Evolutionary conservation across 2,797 vertebrate genomes (phyloP).

Genomic region (Brachyalestes nurse): DNA sequence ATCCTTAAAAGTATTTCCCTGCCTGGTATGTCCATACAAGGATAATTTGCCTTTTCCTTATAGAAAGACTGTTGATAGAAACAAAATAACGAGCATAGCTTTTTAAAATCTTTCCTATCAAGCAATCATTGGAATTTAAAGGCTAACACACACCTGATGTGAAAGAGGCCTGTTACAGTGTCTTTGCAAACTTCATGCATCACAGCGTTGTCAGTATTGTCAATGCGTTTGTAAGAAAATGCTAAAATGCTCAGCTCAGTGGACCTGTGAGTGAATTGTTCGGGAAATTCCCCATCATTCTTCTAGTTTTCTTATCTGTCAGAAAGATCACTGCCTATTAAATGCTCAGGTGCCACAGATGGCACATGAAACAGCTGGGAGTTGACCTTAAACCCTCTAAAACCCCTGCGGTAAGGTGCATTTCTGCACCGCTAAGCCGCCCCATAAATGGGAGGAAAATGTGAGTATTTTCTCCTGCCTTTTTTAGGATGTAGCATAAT

Average conservation of each 20-base stretch:
- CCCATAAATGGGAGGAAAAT: background rate
- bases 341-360: slow-evolving; percentile 10
- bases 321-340: slow-evolving; percentile 21
- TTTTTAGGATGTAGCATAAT: background rate
- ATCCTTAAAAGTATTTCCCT: slow-evolving; percentile 9
- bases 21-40: background rate
- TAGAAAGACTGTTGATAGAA: background rate
- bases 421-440: background rate
- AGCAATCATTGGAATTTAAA: background rate
- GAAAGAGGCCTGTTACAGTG: background rate
- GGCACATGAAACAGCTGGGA: slow-evolving; percentile 10
- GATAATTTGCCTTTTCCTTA: background rate
- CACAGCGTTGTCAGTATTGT: background rate
- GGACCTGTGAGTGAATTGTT: background rate
- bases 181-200: background rate
- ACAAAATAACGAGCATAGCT: no score
- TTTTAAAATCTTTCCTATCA: no score
- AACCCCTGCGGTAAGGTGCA: background rate
- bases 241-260: background rate
- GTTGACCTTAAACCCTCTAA: background rate
- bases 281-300: background rate
- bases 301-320: background rate
- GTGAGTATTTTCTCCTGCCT: slow-evolving; percentile 19
- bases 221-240: background rate
- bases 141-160: background rate